phyloP scores from a whole-genome alignment of 1,140 invertebrate species.

The Parapsyche elsis region DNA sequence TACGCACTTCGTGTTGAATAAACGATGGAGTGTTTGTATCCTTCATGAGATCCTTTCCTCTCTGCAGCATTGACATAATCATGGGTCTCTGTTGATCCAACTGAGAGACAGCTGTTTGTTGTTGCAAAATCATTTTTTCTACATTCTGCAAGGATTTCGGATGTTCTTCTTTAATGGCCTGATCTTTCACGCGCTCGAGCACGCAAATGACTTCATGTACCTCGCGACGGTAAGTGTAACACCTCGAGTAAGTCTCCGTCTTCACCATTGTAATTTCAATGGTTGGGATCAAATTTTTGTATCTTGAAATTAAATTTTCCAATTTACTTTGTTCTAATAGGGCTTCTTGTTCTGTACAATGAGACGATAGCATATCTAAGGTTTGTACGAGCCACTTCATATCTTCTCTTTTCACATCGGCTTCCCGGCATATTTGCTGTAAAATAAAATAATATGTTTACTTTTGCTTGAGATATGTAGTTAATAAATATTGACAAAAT shows the following conservation, averaged over 20 bases:
- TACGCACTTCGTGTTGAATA: conserved; percentile 83
- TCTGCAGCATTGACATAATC: conserved; percentile 90
- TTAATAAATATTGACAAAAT: conserved; percentile 43
- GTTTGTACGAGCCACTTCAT: conserved; percentile 96
- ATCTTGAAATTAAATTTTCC: conserved; percentile 84
- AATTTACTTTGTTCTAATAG: conserved; percentile 82
- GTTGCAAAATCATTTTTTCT: conserved; percentile 78
- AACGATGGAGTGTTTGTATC: conserved; percentile 88
- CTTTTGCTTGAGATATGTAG: not conserved
- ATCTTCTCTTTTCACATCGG: conserved; percentile 88
- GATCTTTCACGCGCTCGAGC: conserved; percentile 78
- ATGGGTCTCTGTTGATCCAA: conserved; percentile 87
- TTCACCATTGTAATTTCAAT: conserved; percentile 93
- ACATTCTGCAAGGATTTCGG: conserved; percentile 81
- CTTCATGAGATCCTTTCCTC: conserved; percentile 88
- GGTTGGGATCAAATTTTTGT: conserved; percentile 90
- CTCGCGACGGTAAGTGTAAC: conserved; percentile 90
- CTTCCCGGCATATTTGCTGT: conserved; percentile 88
- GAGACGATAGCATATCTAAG: conserved; percentile 84
- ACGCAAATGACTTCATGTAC: conserved; percentile 85
- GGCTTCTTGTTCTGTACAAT: conserved; percentile 83
- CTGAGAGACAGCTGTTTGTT: conserved; percentile 83
- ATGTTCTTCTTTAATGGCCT: conserved; percentile 72
- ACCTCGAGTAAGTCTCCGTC: conserved; percentile 91
- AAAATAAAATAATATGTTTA: conserved; percentile 44